Percentiles rank a stretch among this genome's conserved stretches.
Conservation (phyloP, 2,888 invertebrate genomes). For the Polydrusus tereticollis region DNA sequence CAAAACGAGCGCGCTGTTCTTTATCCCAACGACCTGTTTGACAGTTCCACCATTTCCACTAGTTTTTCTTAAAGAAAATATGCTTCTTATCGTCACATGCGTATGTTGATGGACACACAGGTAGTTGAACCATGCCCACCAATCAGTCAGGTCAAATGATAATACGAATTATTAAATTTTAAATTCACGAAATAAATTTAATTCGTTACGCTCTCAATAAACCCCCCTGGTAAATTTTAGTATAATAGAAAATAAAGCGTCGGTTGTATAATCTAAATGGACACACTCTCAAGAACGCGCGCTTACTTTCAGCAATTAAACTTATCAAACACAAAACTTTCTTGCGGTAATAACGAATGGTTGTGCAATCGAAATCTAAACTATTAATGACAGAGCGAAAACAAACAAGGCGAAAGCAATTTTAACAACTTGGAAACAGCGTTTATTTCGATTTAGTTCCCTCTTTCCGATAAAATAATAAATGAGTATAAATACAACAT, state of each 20-base stretch:
- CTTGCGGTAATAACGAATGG: neutral
- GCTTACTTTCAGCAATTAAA: neutral
- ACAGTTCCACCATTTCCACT: too few relatives aligned
- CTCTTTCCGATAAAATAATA: constrained; percentile 19
- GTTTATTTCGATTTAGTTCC: constrained; percentile 18
- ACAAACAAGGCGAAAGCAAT: constrained; percentile 13
- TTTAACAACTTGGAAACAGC: constrained; percentile 9
- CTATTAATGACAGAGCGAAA: constrained; percentile 16
- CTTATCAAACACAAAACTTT: constrained; percentile 18
- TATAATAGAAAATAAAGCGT: neutral
- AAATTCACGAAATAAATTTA: neutral
- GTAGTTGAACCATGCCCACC: too few relatives aligned
- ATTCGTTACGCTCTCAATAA: neutral
- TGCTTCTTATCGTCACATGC: too few relatives aligned
- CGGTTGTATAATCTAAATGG: neutral
- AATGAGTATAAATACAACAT: constrained; percentile 20
- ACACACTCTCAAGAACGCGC: constrained; percentile 4
- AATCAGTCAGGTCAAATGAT: too few relatives aligned
- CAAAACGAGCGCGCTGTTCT: too few relatives aligned
- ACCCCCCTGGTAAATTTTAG: neutral
- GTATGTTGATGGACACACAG: too few relatives aligned
- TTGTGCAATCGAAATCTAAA: constrained; percentile 16
- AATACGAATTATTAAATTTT: too few relatives aligned
- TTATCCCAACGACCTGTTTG: too few relatives aligned
- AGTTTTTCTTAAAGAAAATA: too few relatives aligned